Evolutionary conservation across 92 coral and sea anemone genomes (phyloP), one percentile per base, ranked within the genome.

Genomic region (Muricea muricata): DNA sequence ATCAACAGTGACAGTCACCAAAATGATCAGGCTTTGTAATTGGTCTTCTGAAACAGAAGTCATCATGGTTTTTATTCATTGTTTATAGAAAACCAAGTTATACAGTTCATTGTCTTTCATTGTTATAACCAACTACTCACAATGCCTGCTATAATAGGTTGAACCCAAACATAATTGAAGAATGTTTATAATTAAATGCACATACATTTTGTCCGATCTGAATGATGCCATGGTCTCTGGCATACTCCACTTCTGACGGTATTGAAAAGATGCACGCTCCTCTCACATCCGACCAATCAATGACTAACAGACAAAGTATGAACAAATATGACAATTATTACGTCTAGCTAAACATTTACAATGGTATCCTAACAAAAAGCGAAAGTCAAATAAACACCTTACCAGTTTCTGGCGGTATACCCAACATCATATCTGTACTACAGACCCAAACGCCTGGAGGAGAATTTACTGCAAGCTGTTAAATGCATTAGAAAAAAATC

Each of bases 371-470:
- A 15, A 24, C 18, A 14, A 37, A 18, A 30, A n/a, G n/a, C n/a
- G n/a, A n/a, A n/a, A n/a, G n/a, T n/a, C 23, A 0, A 18, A 29
- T 12, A 17, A 12, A 21, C 10, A 6, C 68, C 90, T 7, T 82
- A 93, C 99, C 79, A 86, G 93, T 87, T 9, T 67, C 74, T 13
- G 98, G 85, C 35, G 91, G 82, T 3, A 96, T 85, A 28, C 94
- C 75, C 37, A 96, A 78, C 84, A 96, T 92, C 98, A 93, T 93
- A 63, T 96, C 99, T 6, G 99, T 96, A 65, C 99, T 96, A 77
- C 98, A 93, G 23, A 93, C 94, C 99, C 99, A 95, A 18, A 95
- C 97, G 31, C 98, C 98, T 58, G 93, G 88, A 3, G 98, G 95
- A 29, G 98, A 90, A 50, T 76, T 78, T 34, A 78, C 73, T 37